Conservation (phyloP, 2,113 vertebrate genomes). For the Notarius quadriscutis region DNA sequence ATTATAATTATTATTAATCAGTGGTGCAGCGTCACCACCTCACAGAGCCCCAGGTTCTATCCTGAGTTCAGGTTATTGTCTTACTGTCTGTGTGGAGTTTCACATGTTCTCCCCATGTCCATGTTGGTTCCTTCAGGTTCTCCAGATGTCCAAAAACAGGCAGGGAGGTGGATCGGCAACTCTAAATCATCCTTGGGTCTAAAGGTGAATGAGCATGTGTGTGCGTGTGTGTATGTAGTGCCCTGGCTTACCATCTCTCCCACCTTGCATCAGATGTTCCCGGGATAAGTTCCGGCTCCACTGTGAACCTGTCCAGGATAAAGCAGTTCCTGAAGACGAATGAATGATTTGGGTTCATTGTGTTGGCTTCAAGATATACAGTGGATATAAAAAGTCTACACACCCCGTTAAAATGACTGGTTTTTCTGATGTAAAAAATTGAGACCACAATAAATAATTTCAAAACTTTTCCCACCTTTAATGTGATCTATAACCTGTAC, state of each 20-base stretch:
- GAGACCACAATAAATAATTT: too few species aligned
- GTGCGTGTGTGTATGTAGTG: too few species aligned
- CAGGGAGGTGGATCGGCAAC: not conserved
- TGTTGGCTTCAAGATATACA: not conserved
- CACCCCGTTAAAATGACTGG: too few species aligned
- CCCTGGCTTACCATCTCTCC: too few species aligned
- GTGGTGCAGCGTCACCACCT: not conserved
- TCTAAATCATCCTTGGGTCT: not conserved
- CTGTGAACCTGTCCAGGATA: not conserved
- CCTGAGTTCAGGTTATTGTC: not conserved
- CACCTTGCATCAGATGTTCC: not conserved
- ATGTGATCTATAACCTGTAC: too few species aligned
- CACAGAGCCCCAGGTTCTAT: not conserved
- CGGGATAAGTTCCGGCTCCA: not conserved
- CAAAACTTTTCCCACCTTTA: too few species aligned
- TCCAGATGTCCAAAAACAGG: not conserved
- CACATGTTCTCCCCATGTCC: not conserved
- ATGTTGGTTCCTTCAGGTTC: not conserved
- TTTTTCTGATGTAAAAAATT: too few species aligned
- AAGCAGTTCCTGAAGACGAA: too few species aligned
- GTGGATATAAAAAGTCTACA: too few species aligned
- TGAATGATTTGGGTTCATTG: not conserved
- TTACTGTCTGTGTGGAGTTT: not conserved
- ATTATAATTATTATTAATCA: not conserved
- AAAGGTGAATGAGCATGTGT: not conserved